These are phyloP conservation scores for Cynopterus brachyotis DNA, from an alignment of 2,113 vertebrate genomes.

Conservation along the genomic window DNA sequence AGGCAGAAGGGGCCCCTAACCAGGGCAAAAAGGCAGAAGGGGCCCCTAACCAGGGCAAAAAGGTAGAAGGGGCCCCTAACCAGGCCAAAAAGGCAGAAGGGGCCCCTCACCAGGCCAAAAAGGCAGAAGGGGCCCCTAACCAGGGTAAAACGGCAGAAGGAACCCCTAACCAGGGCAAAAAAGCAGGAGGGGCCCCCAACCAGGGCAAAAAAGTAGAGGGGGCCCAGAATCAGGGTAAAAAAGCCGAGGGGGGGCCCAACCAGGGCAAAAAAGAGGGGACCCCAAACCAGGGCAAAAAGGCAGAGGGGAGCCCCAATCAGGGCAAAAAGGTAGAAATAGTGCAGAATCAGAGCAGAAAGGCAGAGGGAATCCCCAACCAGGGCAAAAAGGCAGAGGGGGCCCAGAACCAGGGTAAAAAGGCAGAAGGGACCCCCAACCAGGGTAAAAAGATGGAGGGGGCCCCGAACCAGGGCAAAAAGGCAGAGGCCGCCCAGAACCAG, in stretches of 20 bases:
- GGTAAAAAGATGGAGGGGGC: not conserved
- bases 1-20: not conserved
- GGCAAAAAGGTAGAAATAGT: conserved; percentile 69
- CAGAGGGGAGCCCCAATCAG: not conserved
- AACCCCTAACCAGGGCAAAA: not conserved
- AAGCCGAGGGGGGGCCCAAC: not conserved
- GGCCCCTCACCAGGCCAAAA: not conserved
- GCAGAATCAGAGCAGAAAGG: not conserved
- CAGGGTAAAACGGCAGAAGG: not conserved
- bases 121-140: not conserved
- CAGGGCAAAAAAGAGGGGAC: not conserved
- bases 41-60: not conserved
- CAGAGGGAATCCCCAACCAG: not conserved
- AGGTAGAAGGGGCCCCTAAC: accelerated
- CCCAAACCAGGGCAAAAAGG: not conserved
- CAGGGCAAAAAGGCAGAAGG: not conserved
- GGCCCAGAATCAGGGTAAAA: not conserved
- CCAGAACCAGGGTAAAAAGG: conserved; percentile 30
- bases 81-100: not conserved
- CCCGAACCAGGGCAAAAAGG: conserved; percentile 8
- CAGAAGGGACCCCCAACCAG: not conserved
- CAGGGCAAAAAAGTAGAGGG: conserved; percentile 62
- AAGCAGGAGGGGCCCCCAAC: not conserved
- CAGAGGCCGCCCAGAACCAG: not conserved
- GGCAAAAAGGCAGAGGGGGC: not conserved